Evolutionary conservation across 2,797 vertebrate genomes (phyloP).

Genomic region (Chanos chanos): DNA sequence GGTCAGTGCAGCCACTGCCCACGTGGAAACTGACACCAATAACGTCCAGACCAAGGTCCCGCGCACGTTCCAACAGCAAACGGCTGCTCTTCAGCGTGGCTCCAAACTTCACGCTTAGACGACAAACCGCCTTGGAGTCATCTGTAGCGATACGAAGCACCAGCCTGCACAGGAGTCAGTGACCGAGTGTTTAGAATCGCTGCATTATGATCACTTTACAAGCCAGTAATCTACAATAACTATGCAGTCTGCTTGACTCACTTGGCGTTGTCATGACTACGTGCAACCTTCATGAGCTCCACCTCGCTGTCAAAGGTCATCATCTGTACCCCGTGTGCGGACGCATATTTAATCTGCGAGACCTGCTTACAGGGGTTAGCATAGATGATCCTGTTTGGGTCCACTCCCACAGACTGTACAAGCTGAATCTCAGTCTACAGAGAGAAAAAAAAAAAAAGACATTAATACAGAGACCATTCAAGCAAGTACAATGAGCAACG

Average conservation of each 20-base stretch:
- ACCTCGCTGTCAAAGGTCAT: conserved; percentile 99
- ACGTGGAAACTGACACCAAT: conserved; percentile 97
- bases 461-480: conserved; percentile 2
- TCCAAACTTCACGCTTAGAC: conserved; percentile 94
- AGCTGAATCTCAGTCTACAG: conserved; percentile 90
- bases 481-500: neutral
- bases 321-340: conserved; percentile 89
- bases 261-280: conserved; percentile 91
- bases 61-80: conserved; percentile 85
- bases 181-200: neutral
- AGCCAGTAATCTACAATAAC: too few relatives aligned
- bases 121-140: conserved; percentile 92
- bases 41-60: conserved; percentile 84
- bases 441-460: neutral
- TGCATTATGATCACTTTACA: too few relatives aligned
- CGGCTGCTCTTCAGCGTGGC: conserved; percentile 87
- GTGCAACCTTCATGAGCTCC: conserved; percentile 92
- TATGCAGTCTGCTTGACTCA: conserved; percentile 68
- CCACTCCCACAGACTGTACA: conserved; percentile 88
- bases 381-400: conserved; percentile 90
- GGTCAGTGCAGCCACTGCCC: conserved; percentile 92
- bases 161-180: conserved; percentile 67
- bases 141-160: conserved; percentile 95
- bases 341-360: conserved; percentile 96
- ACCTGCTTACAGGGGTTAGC: conserved; percentile 98